Conservation (phyloP, 2,888 invertebrate genomes). For the Exocentrus adspersus region DNA sequence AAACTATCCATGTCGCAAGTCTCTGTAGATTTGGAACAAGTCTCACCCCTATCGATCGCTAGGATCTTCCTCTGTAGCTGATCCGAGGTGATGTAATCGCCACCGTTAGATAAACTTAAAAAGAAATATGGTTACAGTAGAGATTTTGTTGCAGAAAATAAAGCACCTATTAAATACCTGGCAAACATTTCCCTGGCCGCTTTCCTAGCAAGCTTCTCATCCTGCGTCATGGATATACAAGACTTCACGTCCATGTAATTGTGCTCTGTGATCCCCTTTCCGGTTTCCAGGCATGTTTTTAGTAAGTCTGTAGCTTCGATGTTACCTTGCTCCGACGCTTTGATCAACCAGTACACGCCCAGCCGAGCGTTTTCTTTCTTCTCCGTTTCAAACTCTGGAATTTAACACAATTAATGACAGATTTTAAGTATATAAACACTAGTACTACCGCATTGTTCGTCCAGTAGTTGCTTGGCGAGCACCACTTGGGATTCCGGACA, state of each 20-base stretch:
- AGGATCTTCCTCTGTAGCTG: slow-evolving; percentile 82
- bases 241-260: slow-evolving; percentile 79
- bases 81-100: slow-evolving; percentile 86
- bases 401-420: too few relatives aligned
- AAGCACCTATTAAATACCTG: too few relatives aligned
- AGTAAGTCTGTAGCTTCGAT: slow-evolving; percentile 85
- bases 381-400: slow-evolving; percentile 67
- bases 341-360: slow-evolving; percentile 91
- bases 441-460: slow-evolving; percentile 82
- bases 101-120: slow-evolving; percentile 81
- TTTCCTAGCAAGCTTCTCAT: slow-evolving; percentile 87
- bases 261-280: slow-evolving; percentile 77
- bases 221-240: slow-evolving; percentile 84
- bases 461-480: slow-evolving; percentile 83
- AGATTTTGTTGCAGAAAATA: too few relatives aligned
- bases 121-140: not conserved
- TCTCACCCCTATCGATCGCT: slow-evolving; percentile 67
- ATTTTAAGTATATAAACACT: too few relatives aligned
- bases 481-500: slow-evolving; percentile 91
- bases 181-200: slow-evolving; percentile 89
- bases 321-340: slow-evolving; percentile 92
- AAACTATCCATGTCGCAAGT: slow-evolving; percentile 39
- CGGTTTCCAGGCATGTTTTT: slow-evolving; percentile 76
- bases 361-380: slow-evolving; percentile 81
- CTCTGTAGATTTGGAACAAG: slow-evolving; percentile 45